Percentiles rank a stretch among this genome's conserved stretches.
Evolutionary conservation across 2,888 invertebrate species (phyloP).

Genomic region (Pollenia labialis): DNA sequence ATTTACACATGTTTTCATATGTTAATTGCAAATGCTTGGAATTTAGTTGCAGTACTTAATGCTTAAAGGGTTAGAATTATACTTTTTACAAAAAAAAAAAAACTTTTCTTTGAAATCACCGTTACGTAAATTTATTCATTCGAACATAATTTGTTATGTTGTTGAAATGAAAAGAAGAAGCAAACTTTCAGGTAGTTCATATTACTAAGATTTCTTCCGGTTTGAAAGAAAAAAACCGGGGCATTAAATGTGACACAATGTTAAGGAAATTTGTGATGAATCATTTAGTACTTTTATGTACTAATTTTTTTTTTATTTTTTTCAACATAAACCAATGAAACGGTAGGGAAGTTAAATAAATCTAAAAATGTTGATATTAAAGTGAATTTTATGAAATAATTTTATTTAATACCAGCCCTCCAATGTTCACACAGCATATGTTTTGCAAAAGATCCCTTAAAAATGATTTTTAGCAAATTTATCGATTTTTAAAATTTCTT

Average conservation of each 20-base stretch:
- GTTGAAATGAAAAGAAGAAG: neutral
- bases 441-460: too few species aligned
- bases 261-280: constrained; percentile 6
- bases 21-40: neutral
- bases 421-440: too few species aligned
- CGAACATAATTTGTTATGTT: constrained; percentile 42
- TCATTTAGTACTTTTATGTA: neutral
- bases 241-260: constrained; percentile 5
- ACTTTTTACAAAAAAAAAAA: neutral
- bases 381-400: too few species aligned
- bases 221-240: constrained; percentile 12
- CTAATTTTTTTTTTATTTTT: neutral
- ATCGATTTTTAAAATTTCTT: too few species aligned
- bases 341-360: too few species aligned
- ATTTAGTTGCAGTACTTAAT: neutral
- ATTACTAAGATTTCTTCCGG: constrained; percentile 57
- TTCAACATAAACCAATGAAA: too few species aligned
- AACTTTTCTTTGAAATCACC: constrained; percentile 6
- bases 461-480: too few species aligned
- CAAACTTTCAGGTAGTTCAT: constrained; percentile 21
- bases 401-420: too few species aligned
- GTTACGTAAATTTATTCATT: constrained; percentile 43
- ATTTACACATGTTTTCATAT: constrained; percentile 32
- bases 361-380: too few species aligned
- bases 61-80: neutral